A percentile compares a stretch with the other conserved stretches of the same genome.
Conservation (phyloP, 1,140 invertebrate species). For the Ridgeia piscesae region DNA sequence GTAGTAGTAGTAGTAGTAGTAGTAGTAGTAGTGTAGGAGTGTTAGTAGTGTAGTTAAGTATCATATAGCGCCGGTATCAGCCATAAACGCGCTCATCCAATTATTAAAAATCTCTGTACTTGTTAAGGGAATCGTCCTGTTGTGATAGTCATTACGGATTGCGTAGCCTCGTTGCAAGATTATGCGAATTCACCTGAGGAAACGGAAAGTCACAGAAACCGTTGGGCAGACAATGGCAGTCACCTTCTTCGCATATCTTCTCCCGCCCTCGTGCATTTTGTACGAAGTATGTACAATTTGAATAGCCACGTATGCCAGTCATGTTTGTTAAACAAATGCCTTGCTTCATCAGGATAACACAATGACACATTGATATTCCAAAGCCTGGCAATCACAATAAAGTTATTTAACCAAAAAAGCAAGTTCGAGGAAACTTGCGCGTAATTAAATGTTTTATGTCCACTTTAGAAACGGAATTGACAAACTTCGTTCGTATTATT, state of each 20-base stretch:
- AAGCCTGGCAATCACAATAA: not conserved
- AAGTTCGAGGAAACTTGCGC: not conserved
- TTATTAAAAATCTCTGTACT: too few species aligned
- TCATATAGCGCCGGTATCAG: too few species aligned
- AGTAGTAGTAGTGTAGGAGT: too few species aligned
- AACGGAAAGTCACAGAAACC: not conserved
- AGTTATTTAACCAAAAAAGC: not conserved
- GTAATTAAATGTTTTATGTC: not conserved
- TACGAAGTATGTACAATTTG: not conserved
- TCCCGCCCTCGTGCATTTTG: not conserved
- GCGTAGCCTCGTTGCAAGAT: not conserved
- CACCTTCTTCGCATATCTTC: too few species aligned
- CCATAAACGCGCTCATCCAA: too few species aligned
- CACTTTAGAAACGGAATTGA: not conserved
- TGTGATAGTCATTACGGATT: too few species aligned
- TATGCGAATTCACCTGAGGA: not conserved
- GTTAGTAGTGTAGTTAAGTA: too few species aligned
- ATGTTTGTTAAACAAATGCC: not conserved
- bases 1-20: too few species aligned
- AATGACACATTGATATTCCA: not conserved
- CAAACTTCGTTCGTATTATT: not conserved
- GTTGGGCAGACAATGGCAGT: too few species aligned
- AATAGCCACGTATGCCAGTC: not conserved
- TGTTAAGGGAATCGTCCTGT: too few species aligned
- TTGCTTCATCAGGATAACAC: too few species aligned